Percentiles rank a stretch among this genome's conserved stretches.
Evolutionary conservation across 2,888 invertebrate genomes (phyloP).

Genomic region (Rosalia funebris): DNA sequence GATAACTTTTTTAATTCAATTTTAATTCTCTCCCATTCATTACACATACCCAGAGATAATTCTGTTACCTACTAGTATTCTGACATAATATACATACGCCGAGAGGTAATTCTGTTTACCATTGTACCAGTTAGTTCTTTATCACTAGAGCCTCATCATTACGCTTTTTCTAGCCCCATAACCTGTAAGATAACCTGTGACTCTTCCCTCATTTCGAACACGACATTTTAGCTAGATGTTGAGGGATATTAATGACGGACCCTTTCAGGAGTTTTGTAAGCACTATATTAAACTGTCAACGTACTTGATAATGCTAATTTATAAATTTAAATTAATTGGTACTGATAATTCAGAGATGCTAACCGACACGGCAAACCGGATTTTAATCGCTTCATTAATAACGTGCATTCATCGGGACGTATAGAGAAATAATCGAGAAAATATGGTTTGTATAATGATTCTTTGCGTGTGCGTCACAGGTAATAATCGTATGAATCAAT

Average conservation of each 20-base stretch:
- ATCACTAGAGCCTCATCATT: neutral
- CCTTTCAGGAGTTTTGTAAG: slow-evolving; percentile 41
- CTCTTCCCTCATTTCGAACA: slow-evolving; percentile 24
- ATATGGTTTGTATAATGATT: too few species aligned
- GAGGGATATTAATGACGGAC: slow-evolving; percentile 37
- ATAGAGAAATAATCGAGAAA: too few species aligned
- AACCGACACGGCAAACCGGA: neutral
- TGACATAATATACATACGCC: too few species aligned
- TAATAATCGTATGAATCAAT: too few species aligned
- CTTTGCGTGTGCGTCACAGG: too few species aligned
- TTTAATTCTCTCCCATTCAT: too few species aligned
- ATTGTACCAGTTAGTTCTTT: too few species aligned
- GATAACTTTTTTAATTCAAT: too few species aligned
- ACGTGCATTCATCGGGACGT: neutral
- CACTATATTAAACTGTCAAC: slow-evolving; percentile 43
- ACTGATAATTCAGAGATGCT: slow-evolving; percentile 4
- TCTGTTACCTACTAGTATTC: too few species aligned
- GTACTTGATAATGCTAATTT: slow-evolving; percentile 39
- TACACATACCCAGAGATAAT: too few species aligned
- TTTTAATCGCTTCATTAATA: neutral
- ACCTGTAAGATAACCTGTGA: slow-evolving; percentile 17
- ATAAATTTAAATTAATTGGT: slow-evolving; percentile 28
- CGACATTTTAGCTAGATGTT: slow-evolving; percentile 17
- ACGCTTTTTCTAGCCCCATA: neutral
- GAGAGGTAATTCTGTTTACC: too few species aligned